Evolutionary conservation across 2,888 invertebrate genomes (phyloP).

Genomic region (Gastrophysa polygoni): DNA sequence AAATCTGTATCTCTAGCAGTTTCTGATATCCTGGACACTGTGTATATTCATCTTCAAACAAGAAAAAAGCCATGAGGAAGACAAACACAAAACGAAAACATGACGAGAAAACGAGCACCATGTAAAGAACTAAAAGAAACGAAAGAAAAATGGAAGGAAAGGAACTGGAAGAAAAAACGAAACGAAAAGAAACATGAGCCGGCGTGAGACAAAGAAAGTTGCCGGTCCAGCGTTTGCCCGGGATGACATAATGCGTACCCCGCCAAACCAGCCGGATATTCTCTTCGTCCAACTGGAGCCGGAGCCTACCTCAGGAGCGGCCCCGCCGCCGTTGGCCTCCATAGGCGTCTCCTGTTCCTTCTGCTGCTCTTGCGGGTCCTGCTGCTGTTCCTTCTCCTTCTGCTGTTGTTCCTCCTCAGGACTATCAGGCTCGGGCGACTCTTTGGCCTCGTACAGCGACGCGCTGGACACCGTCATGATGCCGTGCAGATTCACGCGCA

Average conservation of each 20-base stretch:
- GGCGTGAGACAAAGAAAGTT: constrained; percentile 35
- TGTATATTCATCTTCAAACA: not conserved
- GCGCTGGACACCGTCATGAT: constrained; percentile 89
- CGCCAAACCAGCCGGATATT: constrained; percentile 60
- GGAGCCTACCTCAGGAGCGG: constrained; percentile 58
- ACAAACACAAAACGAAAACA: not conserved
- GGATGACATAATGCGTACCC: constrained; percentile 59
- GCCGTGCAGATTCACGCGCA: constrained; percentile 92
- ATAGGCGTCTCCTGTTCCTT: constrained; percentile 49
- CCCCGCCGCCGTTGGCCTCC: constrained; percentile 42
- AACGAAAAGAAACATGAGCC: not conserved
- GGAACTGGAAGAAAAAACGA: constrained; percentile 5
- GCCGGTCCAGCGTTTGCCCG: constrained; percentile 50
- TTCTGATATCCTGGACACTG: too few species aligned
- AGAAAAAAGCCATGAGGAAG: not conserved
- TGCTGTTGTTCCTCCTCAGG: constrained; percentile 41
- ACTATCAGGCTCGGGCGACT: constrained; percentile 53
- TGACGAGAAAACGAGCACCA: not conserved
- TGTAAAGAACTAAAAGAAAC: constrained; percentile 10
- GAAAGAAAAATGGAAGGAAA: constrained; percentile 36
- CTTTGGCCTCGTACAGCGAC: constrained; percentile 78
- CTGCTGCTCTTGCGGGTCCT: constrained; percentile 29
- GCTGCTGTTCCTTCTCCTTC: constrained; percentile 39
- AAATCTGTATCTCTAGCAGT: too few species aligned
- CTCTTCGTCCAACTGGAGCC: constrained; percentile 60